Evolutionary conservation across 2,113 vertebrate genomes (phyloP).

Genomic region (Aythya baeri): DNA sequence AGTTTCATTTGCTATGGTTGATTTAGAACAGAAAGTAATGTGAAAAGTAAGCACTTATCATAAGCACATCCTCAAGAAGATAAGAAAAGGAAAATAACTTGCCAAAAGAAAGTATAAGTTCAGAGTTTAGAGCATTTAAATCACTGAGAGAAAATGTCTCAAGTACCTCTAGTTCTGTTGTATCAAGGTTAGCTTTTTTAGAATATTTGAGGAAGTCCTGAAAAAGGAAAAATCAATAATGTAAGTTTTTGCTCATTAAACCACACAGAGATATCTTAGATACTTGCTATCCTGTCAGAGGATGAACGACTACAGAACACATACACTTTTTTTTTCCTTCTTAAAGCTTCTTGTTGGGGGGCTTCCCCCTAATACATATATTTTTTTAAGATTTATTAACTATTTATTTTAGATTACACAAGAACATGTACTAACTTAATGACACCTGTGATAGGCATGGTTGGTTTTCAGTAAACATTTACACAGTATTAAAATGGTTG

Average conservation of each 20-base stretch:
- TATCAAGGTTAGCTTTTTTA: constrained; percentile 93
- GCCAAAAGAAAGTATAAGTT: not conserved
- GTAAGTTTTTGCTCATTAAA: not conserved
- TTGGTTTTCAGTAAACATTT: not conserved
- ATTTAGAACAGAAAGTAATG: not conserved
- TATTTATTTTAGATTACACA: not conserved
- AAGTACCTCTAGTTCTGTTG: constrained; percentile 91
- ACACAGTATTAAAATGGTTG: not conserved
- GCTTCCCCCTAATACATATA: not conserved
- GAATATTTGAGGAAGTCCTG: constrained; percentile 97
- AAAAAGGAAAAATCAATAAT: not conserved
- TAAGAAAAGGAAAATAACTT: not conserved
- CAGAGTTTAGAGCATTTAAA: not conserved
- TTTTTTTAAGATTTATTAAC: not conserved
- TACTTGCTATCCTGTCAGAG: not conserved
- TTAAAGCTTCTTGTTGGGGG: not conserved
- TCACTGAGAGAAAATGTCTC: not conserved
- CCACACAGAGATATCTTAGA: not conserved
- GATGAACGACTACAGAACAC: not conserved
- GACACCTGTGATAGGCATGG: not conserved
- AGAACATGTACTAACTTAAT: not conserved
- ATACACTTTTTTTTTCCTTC: not conserved
- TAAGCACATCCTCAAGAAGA: not conserved
- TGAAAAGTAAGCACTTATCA: not conserved
- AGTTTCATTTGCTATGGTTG: not conserved